phyloP scores from a whole-genome alignment of 1,140 invertebrate genomes.

The Drosophila tristis region DNA sequence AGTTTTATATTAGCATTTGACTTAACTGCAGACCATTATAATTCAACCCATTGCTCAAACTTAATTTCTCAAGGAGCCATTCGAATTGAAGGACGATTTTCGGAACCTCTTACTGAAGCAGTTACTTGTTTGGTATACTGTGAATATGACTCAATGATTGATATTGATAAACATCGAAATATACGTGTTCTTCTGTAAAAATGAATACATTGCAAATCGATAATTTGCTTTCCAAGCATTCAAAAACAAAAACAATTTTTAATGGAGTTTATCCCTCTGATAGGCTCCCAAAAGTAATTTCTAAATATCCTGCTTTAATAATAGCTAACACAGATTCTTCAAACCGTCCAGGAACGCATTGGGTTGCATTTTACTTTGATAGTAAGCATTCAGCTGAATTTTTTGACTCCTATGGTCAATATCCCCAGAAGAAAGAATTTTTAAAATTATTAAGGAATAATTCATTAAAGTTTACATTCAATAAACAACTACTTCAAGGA shows the following conservation, averaged over 20 bases:
- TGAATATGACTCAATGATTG: slow-evolving; percentile 3
- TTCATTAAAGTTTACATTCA: not conserved
- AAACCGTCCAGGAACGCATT: not conserved
- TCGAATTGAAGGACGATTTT: not conserved
- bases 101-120: not conserved
- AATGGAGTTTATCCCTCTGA: too few relatives aligned
- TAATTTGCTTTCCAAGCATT: not conserved
- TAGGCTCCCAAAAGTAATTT: too few relatives aligned
- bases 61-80: slow-evolving; percentile 4
- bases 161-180: not conserved
- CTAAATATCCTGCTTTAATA: not conserved
- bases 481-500: not conserved
- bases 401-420: not conserved
- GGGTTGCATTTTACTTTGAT: not conserved
- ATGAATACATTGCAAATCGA: not conserved
- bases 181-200: not conserved
- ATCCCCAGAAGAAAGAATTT: too few relatives aligned
- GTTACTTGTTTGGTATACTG: not conserved
- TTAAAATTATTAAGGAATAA: not conserved
- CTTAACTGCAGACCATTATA: slow-evolving; percentile 7
- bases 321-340: too few relatives aligned
- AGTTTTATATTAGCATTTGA: slow-evolving; percentile 12
- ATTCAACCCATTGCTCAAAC: not conserved
- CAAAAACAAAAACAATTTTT: not conserved
- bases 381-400: not conserved